Base-by-base conservation (phyloP, 2,797 vertebrate genomes). In the Anguilla marmorata region DNA sequence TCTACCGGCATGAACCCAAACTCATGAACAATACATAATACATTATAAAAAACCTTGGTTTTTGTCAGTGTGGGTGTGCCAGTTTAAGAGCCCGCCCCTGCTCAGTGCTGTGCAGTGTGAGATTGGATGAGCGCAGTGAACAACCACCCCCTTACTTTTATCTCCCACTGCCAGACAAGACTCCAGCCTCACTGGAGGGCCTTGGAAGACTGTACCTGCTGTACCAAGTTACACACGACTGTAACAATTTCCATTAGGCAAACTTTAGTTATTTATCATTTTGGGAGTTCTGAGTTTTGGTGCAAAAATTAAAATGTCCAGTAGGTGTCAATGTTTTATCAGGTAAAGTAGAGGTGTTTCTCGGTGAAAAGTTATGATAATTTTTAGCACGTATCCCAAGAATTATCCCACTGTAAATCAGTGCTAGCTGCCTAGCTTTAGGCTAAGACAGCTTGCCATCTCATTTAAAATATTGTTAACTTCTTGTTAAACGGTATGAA, bases 291-390 rank as follows among this genome's bases (percentile, higher is more conserved):
- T 2, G 27, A 72, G 9, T 41, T 76, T 76, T 0, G 33, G 14
- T 76, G 30, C 74, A 76, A 14, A 41, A 14, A 41, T 37, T 16
- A 76, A 76, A 76, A 41, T 76, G 74, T 41, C 74, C 74, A 76
- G 33, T 41, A 76, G 74, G 74, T 41, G 74, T 76, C 74, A 76
- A 33, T 76, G 74, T 76, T 76, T 76, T 21, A 76, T 37, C 74
- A 76, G 69, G 27, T 74, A 74, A 74, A 74, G 74, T 30, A 12
- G 74, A 37, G 74, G 37, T 19, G 14, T 76, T 76, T 37, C 19
- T 76, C 74, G 1, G 14, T 12, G 63, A 27, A 6, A 24, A 74
- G 9, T 74, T 11, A 27, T 1, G n/a, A 24, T 66, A 0, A 66
- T 66, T 66, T n/a, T 6, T 24, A 7, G 24, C 21, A 66, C n/a